These are phyloP conservation scores for Lepisosteus osseus DNA, from an alignment of 2,113 vertebrate genomes.

Conservation along the genomic window DNA sequence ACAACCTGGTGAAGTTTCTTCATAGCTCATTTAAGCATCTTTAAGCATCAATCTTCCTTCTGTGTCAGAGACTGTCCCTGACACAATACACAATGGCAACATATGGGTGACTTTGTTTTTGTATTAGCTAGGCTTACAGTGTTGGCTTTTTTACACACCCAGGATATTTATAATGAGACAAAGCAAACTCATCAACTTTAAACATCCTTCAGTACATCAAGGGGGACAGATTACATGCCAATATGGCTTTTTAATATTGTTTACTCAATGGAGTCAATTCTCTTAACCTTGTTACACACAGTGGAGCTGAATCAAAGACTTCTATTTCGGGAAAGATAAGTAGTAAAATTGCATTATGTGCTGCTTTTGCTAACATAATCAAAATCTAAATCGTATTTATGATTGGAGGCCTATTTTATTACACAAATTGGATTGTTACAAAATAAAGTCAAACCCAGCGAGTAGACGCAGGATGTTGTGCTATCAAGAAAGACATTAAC, in stretches of 20 bases:
- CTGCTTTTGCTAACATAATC: slow-evolving; percentile 59
- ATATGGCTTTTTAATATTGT: slow-evolving; percentile 26
- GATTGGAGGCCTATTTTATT: slow-evolving; percentile 30
- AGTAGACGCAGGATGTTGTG: too few species aligned
- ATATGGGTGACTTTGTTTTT: neutral
- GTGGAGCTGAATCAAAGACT: neutral
- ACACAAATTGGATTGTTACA: slow-evolving; percentile 26
- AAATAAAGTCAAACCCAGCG: too few species aligned
- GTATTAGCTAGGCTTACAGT: slow-evolving; percentile 34
- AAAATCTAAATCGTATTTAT: slow-evolving; percentile 45
- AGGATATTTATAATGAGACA: slow-evolving; percentile 17
- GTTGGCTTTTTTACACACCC: slow-evolving; percentile 27
- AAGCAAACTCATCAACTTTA: neutral
- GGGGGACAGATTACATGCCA: slow-evolving; percentile 20
- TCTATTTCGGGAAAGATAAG: neutral
- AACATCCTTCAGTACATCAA: neutral
- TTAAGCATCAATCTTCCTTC: too few species aligned
- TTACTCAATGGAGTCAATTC: slow-evolving; percentile 23
- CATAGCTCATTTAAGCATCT: too few species aligned
- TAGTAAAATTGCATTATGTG: slow-evolving; percentile 53
- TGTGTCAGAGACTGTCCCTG: too few species aligned
- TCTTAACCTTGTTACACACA: slow-evolving; percentile 26
- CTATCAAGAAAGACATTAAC: too few species aligned
- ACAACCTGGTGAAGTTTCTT: too few species aligned
- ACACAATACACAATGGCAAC: too few species aligned